These are phyloP conservation scores for Thymelicus lineola DNA, from an alignment of 2,888 invertebrate genomes.

Conservation along the genomic window DNA sequence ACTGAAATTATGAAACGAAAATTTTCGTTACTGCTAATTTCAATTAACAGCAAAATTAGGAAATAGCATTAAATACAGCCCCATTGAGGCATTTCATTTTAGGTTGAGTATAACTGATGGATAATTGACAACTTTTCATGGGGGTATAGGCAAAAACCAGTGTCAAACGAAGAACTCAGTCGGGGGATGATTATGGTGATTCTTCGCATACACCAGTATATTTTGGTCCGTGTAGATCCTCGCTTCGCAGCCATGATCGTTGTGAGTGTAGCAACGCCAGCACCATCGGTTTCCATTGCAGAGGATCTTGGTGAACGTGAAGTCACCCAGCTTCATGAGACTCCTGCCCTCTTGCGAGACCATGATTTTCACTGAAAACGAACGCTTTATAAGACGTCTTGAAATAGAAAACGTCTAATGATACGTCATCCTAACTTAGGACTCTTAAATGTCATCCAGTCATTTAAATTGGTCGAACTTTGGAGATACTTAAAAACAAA, in stretches of 20 bases:
- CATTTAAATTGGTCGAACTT: no score
- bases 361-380: conserved; percentile 75
- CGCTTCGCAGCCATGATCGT: conserved; percentile 66
- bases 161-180: conserved; percentile 79
- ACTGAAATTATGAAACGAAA: no score
- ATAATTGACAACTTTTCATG: background rate
- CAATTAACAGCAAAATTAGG: background rate
- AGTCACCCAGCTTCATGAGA: conserved; percentile 75
- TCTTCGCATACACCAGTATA: conserved; percentile 66
- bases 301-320: conserved; percentile 67
- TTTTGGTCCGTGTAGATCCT: conserved; percentile 67
- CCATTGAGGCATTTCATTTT: background rate
- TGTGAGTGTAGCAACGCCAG: conserved; percentile 78
- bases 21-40: background rate
- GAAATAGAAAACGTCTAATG: conserved; percentile 34
- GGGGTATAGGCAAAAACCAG: background rate
- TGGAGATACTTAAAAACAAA: no score
- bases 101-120: no score
- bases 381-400: conserved; percentile 27
- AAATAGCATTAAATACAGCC: background rate
- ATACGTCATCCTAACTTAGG: no score
- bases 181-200: conserved; percentile 74
- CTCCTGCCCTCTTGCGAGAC: conserved; percentile 71
- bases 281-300: conserved; percentile 57
- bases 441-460: no score